Percentiles rank a stretch among this genome's conserved stretches.
phyloP scores from a whole-genome alignment of 2,888 invertebrate genomes.

The Crematogaster levior region DNA sequence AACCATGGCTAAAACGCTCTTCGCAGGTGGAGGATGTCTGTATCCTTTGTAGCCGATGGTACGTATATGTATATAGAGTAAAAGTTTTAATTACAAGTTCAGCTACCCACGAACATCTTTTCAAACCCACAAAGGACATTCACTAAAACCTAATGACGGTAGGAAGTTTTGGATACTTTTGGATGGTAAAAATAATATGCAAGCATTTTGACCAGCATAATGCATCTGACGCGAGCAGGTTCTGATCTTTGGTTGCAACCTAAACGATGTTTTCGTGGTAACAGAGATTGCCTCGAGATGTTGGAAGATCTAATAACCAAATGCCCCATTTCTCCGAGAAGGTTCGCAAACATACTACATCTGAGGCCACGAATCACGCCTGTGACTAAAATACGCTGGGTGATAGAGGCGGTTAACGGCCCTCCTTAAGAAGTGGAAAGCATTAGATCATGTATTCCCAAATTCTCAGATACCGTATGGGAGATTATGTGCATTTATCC shows the following conservation, averaged over 20 bases:
- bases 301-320: not conserved
- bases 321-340: not conserved
- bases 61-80: too few relatives aligned
- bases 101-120: too few relatives aligned
- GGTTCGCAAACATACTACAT: not conserved
- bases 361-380: not conserved
- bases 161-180: not conserved
- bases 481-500: not conserved
- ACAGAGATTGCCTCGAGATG: not conserved
- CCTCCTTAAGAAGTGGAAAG: not conserved
- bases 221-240: not conserved
- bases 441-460: too few relatives aligned
- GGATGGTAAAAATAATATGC: constrained; percentile 9
- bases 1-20: too few relatives aligned
- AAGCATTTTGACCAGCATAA: not conserved
- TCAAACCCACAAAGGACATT: constrained; percentile 27
- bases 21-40: too few relatives aligned
- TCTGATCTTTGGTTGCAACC: not conserved
- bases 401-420: not conserved
- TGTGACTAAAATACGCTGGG: constrained; percentile 5
- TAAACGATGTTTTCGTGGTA: not conserved
- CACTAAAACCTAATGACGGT: too few relatives aligned
- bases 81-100: constrained; percentile 42
- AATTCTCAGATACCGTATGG: too few relatives aligned
- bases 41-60: too few relatives aligned